Evolutionary conservation across 2,888 invertebrate genomes (phyloP), one percentile per base, ranked within the genome.

Genomic region (Aquatica leii): DNA sequence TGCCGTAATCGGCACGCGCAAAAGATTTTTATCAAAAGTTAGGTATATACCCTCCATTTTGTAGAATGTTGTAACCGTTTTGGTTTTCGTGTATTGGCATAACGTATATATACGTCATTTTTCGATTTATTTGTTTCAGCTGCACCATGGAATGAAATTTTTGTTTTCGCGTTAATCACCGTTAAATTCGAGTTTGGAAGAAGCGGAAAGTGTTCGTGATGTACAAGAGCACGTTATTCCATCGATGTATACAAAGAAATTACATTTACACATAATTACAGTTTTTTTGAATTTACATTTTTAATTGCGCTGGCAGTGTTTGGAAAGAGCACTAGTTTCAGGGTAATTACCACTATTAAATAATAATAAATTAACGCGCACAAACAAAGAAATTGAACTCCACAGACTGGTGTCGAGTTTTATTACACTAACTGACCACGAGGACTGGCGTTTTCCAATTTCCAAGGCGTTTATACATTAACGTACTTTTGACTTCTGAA

Each of bases 61-160:
- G 78, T 59, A 79, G 68, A 73, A 79, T 70, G 71, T 78, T 78
- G 69, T 79, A 78, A 60, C 79, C 79, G 68, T 80, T 77, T 71
- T 78, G 73, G 53, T 78, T 77, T 72, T 80, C 80, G 69, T 77
- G 76, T 63, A 80, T 72, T 46, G 82, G 81, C 77, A 80, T 78
- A 58, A 82, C 81, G 66, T 81, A 80, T 69, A 82, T 82, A 73
- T 79, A 82, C 65, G 82, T 82, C 82, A 82, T 82, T 72, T 77
- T 78, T 11, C 52, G 52, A 41, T 62, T 68, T 66, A 37, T 59
- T 43, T 51, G 49, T 59, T 54, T 59, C 58, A 59, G 20, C 46
- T 64, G 59, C 59, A 64, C 63, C 59, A 56, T 56, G 41, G 63
- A 46, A 53, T 31, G 31, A 14, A 15, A 12, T 46, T 55, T 24